Evolutionary conservation across 2,113 vertebrate species (phyloP).

Genomic region (Phoxinus phoxinus): DNA sequence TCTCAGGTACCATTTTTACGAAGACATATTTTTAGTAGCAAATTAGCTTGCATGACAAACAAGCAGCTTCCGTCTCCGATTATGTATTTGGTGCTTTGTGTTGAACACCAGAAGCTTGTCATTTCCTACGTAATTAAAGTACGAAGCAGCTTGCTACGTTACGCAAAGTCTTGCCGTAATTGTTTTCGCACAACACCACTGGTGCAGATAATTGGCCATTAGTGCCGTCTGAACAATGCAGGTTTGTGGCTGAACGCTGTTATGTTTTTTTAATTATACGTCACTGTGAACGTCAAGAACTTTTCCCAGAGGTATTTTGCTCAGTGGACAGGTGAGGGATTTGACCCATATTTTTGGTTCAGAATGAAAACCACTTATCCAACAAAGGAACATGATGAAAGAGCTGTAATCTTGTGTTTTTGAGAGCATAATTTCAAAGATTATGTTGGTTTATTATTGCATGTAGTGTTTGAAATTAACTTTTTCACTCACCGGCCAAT

Average conservation of each 20-base stretch:
- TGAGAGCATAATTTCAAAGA: not conserved
- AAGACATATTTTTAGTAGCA: not conserved
- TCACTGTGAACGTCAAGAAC: constrained; percentile 71
- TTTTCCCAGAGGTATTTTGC: constrained; percentile 48
- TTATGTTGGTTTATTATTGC: not conserved
- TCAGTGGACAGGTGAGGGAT: not conserved
- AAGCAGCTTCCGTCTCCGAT: not conserved
- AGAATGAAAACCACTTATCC: not conserved
- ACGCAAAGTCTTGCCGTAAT: constrained; percentile 59
- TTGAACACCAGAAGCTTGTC: not conserved
- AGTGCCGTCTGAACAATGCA: constrained; percentile 75
- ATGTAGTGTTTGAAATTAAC: too few species aligned
- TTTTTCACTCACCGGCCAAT: too few species aligned
- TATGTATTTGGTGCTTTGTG: not conserved
- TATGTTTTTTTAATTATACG: constrained; percentile 70
- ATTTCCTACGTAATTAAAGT: constrained; percentile 44
- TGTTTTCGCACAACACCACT: constrained; percentile 67
- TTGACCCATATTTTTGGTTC: not conserved
- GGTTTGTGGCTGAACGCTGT: constrained; percentile 55
- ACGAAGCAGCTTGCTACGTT: constrained; percentile 19
- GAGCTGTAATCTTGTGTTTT: constrained; percentile 1
- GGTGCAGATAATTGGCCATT: constrained; percentile 75
- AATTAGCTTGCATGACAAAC: not conserved
- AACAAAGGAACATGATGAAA: not conserved
- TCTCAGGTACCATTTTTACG: not conserved